A percentile compares a stretch with the other conserved stretches of the same genome.
These are phyloP conservation scores for Stratiomys singularior DNA, from an alignment of 2,888 invertebrate genomes.

Conservation along the genomic window DNA sequence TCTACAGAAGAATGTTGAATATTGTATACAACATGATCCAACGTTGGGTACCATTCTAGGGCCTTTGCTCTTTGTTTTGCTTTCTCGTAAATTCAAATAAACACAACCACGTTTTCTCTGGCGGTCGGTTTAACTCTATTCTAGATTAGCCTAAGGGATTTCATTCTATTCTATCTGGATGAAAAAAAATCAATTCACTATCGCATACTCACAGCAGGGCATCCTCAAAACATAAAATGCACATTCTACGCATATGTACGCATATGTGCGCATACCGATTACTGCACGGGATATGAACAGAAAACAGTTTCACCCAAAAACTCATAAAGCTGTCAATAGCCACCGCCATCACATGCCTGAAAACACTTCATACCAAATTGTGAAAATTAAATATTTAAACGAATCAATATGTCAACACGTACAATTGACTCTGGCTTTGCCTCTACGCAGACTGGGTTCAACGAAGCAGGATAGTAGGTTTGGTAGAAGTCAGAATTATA, in stretches of 20 bases:
- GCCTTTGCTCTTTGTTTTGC: slow-evolving; percentile 22
- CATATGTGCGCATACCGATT: neutral
- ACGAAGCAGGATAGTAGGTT: no score
- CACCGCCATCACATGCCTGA: slow-evolving; percentile 41
- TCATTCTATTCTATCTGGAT: no score
- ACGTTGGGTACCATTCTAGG: neutral
- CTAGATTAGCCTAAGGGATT: neutral
- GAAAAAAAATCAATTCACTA: neutral
- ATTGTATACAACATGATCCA: neutral
- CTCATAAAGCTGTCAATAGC: slow-evolving; percentile 45
- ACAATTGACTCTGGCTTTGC: slow-evolving; percentile 26
- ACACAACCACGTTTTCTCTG: neutral
- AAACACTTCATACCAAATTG: slow-evolving; percentile 44
- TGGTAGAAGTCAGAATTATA: no score
- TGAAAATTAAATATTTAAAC: slow-evolving; percentile 46
- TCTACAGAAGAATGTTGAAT: neutral
- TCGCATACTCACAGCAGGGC: slow-evolving; percentile 2
- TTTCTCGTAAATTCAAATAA: slow-evolving; percentile 26
- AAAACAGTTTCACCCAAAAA: slow-evolving; percentile 40
- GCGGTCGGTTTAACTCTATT: no score
- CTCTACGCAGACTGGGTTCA: neutral
- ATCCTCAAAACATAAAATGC: slow-evolving; percentile 16
- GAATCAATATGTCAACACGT: slow-evolving; percentile 45
- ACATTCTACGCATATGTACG: neutral
- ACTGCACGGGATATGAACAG: slow-evolving; percentile 1